Percentiles rank a stretch among this genome's conserved stretches.
phyloP scores from a whole-genome alignment of 2,888 invertebrate species.

The Eulithis testata region DNA sequence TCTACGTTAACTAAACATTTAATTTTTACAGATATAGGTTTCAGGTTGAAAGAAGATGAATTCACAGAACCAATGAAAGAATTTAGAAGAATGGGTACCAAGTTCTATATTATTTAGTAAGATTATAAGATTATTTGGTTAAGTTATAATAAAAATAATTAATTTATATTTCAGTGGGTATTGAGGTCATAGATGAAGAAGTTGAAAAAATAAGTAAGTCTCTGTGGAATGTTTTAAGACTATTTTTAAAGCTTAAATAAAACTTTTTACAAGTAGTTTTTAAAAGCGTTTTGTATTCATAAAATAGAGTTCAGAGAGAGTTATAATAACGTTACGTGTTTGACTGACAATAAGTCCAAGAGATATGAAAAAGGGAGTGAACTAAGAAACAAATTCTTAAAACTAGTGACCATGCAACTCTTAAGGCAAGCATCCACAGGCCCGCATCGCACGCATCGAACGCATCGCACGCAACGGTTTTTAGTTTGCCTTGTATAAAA shows the following conservation, averaged over 20 bases:
- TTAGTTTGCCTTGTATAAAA: too few relatives aligned
- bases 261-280: too few relatives aligned
- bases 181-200: conserved; percentile 62
- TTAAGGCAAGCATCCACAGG: too few relatives aligned
- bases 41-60: conserved; percentile 42
- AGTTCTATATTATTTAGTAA: background rate
- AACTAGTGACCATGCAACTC: too few relatives aligned
- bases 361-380: too few relatives aligned
- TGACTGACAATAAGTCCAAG: too few relatives aligned
- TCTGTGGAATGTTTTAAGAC: background rate
- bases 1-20: background rate
- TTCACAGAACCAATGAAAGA: conserved; percentile 33
- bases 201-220: conserved; percentile 71
- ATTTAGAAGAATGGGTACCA: conserved; percentile 58
- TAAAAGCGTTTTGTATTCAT: background rate
- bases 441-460: too few relatives aligned
- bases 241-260: too few relatives aligned
- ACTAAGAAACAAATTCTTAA: too few relatives aligned
- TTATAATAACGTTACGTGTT: too few relatives aligned
- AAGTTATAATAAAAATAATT: background rate
- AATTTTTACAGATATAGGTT: conserved; percentile 18
- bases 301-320: too few relatives aligned
- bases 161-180: conserved; percentile 50
- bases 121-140: background rate
- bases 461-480: too few relatives aligned